These are phyloP conservation scores for Pseudomugil tenellus DNA, from an alignment of 2,797 vertebrate genomes.

Conservation along the genomic window DNA sequence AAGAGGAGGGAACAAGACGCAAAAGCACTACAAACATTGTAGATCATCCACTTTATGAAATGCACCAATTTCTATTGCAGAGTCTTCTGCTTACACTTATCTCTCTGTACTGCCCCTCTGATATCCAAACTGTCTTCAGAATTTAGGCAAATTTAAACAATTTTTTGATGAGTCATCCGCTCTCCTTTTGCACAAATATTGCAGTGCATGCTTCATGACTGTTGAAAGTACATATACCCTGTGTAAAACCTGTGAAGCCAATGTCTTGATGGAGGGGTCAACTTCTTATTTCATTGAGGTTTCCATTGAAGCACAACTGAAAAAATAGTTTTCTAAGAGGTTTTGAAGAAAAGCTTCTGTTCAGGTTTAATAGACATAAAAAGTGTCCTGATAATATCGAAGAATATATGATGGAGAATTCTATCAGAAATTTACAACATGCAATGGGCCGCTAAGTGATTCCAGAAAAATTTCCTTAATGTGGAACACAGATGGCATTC, in stretches of 20 bases:
- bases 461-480: conserved; percentile 2
- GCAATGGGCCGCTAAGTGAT: background rate
- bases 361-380: conserved; percentile 3
- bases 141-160: background rate
- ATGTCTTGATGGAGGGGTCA: background rate
- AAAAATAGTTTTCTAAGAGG: background rate
- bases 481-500: background rate
- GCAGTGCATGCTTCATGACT: background rate
- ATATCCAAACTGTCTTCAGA: background rate
- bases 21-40: too few species aligned
- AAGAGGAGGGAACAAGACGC: too few species aligned
- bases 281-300: conserved; percentile 3
- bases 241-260: background rate
- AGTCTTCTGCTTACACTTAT: too few species aligned
- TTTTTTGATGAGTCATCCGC: background rate
- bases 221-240: background rate
- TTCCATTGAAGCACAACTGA: background rate
- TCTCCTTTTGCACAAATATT: background rate
- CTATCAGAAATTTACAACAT: background rate
- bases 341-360: background rate
- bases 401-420: background rate
- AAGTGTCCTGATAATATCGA: background rate
- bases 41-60: too few species aligned
- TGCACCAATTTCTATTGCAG: too few species aligned
- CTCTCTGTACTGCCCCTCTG: background rate